Conservation (phyloP, 2,888 invertebrate species). For the Microchrysa polita region DNA sequence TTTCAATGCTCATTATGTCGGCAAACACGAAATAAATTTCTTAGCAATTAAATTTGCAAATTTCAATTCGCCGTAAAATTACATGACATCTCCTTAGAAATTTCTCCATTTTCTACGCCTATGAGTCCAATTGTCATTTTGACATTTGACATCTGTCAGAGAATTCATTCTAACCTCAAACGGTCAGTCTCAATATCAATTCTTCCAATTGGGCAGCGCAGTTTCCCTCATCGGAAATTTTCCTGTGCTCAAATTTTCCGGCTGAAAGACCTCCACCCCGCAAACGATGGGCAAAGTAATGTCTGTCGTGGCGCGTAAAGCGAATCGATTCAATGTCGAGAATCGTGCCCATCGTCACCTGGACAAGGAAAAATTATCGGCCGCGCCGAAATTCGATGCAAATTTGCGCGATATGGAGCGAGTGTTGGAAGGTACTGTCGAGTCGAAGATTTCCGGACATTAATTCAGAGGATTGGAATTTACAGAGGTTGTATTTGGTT, state of each 20-base stretch:
- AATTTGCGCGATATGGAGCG: slow-evolving; percentile 72
- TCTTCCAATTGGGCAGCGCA: no score
- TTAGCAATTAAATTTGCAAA: background rate
- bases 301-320: slow-evolving; percentile 69
- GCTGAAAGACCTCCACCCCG: background rate
- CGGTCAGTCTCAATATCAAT: no score
- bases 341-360: slow-evolving; percentile 78
- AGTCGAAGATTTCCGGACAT: slow-evolving; percentile 1
- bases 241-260: background rate
- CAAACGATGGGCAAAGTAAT: slow-evolving; percentile 76
- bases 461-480: slow-evolving; percentile 17
- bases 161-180: no score
- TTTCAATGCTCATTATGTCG: no score
- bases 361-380: slow-evolving; percentile 69
- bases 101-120: background rate
- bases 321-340: slow-evolving; percentile 78
- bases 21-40: background rate
- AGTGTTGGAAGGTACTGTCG: slow-evolving; percentile 66
- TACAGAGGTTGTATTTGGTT: background rate
- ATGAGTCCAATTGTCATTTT: background rate
- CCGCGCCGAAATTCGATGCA: slow-evolving; percentile 76
- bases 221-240: no score
- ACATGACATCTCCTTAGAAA: no score
- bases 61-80: no score
- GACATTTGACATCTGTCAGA: no score